Evolutionary conservation across 2,113 vertebrate species (phyloP).

Genomic region (Otolemur garnettii): DNA sequence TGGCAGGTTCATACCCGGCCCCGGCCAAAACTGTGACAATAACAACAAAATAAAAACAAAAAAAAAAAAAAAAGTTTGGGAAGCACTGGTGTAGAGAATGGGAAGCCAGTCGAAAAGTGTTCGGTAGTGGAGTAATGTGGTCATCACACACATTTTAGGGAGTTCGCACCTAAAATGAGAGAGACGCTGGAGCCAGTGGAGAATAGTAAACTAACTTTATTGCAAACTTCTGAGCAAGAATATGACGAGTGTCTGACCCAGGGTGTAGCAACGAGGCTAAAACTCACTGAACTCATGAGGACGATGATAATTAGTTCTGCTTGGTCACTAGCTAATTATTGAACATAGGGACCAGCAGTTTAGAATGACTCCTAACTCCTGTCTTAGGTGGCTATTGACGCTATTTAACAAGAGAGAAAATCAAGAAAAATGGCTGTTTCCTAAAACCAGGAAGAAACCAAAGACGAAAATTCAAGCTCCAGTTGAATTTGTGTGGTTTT

Average conservation of each 20-base stretch:
- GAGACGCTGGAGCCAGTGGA: not conserved
- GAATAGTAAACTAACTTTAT: not conserved
- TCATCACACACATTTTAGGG: not conserved
- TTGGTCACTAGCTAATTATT: not conserved
- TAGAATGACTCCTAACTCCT: not conserved
- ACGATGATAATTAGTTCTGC: not conserved
- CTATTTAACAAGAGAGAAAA: not conserved
- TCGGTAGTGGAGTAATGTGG: not conserved
- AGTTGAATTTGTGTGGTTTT: constrained; percentile 42
- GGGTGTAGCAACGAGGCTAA: not conserved
- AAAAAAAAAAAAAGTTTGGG: not conserved
- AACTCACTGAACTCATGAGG: not conserved
- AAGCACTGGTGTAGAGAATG: not conserved
- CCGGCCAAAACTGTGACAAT: too few relatives aligned
- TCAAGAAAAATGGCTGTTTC: not conserved
- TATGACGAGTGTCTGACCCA: not conserved
- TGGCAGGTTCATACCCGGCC: too few relatives aligned
- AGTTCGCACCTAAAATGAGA: not conserved
- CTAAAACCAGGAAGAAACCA: not conserved
- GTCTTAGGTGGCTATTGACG: not conserved
- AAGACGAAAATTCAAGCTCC: constrained; percentile 38
- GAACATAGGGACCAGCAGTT: not conserved
- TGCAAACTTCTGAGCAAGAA: not conserved
- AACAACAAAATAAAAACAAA: too few relatives aligned
- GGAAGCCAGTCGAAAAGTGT: not conserved